These are phyloP conservation scores for Trissonchulus sp. DNA, from an alignment of 2,888 invertebrate genomes.

Conservation along the genomic window DNA sequence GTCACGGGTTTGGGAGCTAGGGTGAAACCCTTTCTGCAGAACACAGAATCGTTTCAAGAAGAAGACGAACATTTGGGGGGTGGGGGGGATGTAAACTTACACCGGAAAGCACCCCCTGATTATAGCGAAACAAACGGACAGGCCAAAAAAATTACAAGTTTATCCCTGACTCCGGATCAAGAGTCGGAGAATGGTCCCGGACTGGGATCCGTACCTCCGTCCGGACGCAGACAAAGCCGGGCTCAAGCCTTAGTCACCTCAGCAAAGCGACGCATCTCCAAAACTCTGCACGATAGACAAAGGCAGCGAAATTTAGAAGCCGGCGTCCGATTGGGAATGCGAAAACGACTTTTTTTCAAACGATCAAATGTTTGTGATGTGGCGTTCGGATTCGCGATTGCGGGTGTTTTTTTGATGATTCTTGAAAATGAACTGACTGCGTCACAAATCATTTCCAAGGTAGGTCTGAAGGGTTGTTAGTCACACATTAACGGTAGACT, in stretches of 20 bases:
- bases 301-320: background rate
- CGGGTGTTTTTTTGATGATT: background rate
- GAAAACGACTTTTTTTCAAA: background rate
- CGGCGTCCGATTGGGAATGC: background rate
- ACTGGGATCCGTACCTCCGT: background rate
- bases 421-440: background rate
- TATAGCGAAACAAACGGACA: background rate
- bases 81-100: background rate
- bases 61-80: background rate
- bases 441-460: background rate
- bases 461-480: too few relatives aligned
- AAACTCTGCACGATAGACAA: background rate
- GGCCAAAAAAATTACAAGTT: background rate
- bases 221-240: background rate
- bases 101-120: background rate
- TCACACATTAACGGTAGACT: too few relatives aligned
- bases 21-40: background rate
- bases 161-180: background rate
- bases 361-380: background rate
- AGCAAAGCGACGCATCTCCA: background rate
- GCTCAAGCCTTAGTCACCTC: background rate
- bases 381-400: background rate
- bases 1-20: background rate
- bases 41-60: background rate
- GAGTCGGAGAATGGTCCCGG: too few relatives aligned